phyloP scores from a whole-genome alignment of 2,113 vertebrate species.

The Tragelaphus strepsiceros region DNA sequence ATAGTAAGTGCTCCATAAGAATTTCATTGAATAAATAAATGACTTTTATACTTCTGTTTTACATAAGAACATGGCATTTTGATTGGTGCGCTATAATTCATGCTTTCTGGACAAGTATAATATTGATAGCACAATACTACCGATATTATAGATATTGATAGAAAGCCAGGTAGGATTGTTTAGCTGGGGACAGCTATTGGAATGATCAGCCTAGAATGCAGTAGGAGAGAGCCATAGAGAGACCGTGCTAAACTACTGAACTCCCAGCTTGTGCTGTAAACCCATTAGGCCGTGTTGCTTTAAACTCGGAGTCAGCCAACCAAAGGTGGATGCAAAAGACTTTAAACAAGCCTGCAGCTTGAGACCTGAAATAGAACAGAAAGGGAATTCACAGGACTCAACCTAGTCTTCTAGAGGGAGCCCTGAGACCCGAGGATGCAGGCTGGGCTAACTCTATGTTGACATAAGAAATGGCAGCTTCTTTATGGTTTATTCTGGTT shows the following conservation, averaged over 20 bases:
- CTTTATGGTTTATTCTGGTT: conserved; percentile 67
- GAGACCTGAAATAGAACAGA: background rate
- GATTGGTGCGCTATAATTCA: background rate
- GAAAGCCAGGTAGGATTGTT: background rate
- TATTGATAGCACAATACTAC: background rate
- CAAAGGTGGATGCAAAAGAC: conserved; percentile 46
- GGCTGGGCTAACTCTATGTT: background rate
- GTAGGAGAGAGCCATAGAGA: background rate
- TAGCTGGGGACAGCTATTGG: background rate
- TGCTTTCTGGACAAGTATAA: background rate
- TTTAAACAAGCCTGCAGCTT: background rate
- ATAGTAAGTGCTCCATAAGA: background rate
- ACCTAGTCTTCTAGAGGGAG: background rate
- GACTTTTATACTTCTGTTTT: conserved; percentile 1
- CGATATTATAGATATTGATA: background rate
- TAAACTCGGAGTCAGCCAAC: conserved; percentile 38
- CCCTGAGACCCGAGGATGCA: background rate
- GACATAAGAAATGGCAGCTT: conserved; percentile 47
- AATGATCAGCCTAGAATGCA: background rate
- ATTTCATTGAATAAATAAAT: background rate
- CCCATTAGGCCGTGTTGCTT: conserved; percentile 8
- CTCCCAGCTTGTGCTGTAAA: background rate
- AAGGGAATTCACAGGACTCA: conserved; percentile 8
- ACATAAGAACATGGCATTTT: background rate
- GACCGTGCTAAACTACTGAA: background rate